These are phyloP conservation scores for Pelagia noctiluca DNA, from an alignment of 30 jellyfish, hydroid and myxozoan species.

Conservation along the genomic window DNA sequence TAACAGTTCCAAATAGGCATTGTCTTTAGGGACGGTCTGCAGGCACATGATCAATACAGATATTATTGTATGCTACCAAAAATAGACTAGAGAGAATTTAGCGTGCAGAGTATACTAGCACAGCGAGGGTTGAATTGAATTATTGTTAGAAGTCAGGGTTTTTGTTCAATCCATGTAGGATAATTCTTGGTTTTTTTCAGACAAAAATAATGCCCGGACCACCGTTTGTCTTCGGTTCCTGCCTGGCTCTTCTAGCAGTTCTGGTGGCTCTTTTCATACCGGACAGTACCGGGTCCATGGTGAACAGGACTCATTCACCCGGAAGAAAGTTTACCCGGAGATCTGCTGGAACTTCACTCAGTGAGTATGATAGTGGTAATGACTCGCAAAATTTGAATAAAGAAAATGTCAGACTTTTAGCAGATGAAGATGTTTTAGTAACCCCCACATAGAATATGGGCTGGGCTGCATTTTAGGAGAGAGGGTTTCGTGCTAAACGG, in stretches of 20 bases:
- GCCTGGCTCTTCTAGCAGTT: slow-evolving; percentile 89
- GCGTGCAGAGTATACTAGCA: too few relatives aligned
- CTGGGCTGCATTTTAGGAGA: too few relatives aligned
- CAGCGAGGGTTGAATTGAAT: too few relatives aligned
- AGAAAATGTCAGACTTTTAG: slow-evolving; percentile 16
- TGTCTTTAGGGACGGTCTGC: too few relatives aligned
- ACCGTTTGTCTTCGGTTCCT: slow-evolving; percentile 96
- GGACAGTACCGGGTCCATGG: slow-evolving; percentile 43
- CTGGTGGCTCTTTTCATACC: slow-evolving; percentile 95
- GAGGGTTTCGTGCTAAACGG: too few relatives aligned
- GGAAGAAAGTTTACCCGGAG: slow-evolving; percentile 40
- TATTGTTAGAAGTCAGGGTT: background rate
- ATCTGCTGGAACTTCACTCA: slow-evolving; percentile 59
- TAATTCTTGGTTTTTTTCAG: slow-evolving; percentile 47
- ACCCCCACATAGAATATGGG: too few relatives aligned
- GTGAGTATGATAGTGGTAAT: slow-evolving; percentile 67
- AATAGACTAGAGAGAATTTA: too few relatives aligned
- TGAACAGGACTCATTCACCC: background rate
- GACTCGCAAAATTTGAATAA: slow-evolving; percentile 34
- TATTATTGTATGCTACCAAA: too few relatives aligned
- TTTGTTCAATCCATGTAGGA: background rate
- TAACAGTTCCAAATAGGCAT: too few relatives aligned
- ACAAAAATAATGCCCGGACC: slow-evolving; percentile 94
- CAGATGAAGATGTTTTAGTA: background rate
- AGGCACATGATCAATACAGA: too few relatives aligned